Percentiles rank a stretch among this genome's conserved stretches.
Evolutionary conservation across 2,797 vertebrate species (phyloP).

Genomic region (Mionectes olivaceus): DNA sequence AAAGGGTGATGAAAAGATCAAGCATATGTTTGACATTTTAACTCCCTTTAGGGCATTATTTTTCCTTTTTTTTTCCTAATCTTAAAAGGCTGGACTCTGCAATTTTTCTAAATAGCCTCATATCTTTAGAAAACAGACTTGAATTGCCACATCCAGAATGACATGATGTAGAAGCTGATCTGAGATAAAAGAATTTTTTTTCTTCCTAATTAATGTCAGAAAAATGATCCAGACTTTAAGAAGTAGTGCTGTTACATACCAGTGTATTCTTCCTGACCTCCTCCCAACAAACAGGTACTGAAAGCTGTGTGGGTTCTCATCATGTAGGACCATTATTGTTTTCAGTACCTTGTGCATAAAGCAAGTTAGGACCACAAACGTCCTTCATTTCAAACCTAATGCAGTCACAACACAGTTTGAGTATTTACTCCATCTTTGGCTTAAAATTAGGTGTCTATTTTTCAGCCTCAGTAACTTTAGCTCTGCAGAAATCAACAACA

Average conservation of each 20-base stretch:
- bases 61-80: neutral
- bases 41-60: neutral
- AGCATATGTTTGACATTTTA: constrained; percentile 13
- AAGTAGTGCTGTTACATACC: neutral
- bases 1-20: neutral
- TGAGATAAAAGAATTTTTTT: neutral
- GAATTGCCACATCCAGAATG: neutral
- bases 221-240: neutral
- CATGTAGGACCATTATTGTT: neutral
- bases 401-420: neutral
- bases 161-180: neutral
- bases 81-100: neutral
- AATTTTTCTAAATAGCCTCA: neutral
- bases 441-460: neutral
- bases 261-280: neutral
- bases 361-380: accelerated
- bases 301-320: neutral
- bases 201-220: neutral
- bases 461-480: neutral
- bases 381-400: neutral
- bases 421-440: neutral
- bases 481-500: neutral
- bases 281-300: neutral
- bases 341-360: neutral
- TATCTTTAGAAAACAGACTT: neutral